Evolutionary conservation across 2,113 vertebrate genomes (phyloP).

Genomic region (Urocitellus parryii): DNA sequence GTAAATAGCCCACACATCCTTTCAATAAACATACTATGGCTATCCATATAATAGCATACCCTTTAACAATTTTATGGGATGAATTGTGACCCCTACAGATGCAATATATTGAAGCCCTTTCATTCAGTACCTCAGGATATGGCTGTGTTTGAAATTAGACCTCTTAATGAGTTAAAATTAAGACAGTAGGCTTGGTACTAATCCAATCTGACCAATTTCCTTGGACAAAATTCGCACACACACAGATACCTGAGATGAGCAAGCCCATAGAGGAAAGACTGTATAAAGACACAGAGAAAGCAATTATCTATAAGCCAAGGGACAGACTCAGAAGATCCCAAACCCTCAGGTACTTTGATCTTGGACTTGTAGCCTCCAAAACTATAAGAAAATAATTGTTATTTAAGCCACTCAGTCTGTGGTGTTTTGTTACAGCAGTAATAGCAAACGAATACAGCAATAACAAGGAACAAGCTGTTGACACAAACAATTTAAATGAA

Average conservation of each 20-base stretch:
- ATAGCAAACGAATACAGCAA: background rate
- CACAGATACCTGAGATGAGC: no score
- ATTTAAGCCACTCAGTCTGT: background rate
- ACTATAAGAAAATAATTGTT: background rate
- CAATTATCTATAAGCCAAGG: background rate
- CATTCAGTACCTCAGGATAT: no score
- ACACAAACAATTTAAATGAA: background rate
- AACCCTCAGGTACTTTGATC: background rate
- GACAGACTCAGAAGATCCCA: background rate
- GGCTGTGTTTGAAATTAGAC: background rate
- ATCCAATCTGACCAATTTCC: background rate
- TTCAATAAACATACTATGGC: background rate
- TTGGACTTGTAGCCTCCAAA: background rate
- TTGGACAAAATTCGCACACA: background rate
- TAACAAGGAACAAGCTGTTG: background rate
- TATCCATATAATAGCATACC: background rate
- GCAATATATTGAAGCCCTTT: background rate
- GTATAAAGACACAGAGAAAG: background rate
- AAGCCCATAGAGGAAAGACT: background rate
- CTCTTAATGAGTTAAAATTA: background rate
- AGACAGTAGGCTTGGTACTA: background rate
- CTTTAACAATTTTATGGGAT: background rate
- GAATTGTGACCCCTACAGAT: background rate
- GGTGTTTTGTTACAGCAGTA: background rate
- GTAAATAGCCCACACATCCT: background rate